A percentile compares a stretch with the other conserved stretches of the same genome.
phyloP scores from a whole-genome alignment of 2,888 invertebrate genomes.

The Polietes domitor region DNA sequence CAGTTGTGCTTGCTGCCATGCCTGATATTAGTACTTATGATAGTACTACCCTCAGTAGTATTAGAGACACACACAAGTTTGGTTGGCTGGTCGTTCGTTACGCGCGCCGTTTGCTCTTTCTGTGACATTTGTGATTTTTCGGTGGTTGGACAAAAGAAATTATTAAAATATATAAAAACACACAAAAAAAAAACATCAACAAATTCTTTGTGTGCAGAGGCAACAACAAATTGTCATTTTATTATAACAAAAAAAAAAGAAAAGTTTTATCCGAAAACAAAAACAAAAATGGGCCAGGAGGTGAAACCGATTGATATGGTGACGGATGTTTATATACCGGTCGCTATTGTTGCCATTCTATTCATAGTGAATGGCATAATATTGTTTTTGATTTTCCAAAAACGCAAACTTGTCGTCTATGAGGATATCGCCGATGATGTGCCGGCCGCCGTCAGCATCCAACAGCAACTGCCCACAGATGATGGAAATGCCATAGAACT shows the following conservation, averaged over 20 bases:
- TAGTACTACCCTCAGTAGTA: constrained; percentile 55
- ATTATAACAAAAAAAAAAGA: background rate
- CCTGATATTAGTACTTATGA: constrained; percentile 30
- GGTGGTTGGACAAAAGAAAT: constrained; percentile 31
- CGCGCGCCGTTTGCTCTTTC: constrained; percentile 15
- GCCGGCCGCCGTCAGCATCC: constrained; percentile 37
- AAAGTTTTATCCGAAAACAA: background rate
- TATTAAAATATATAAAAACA: constrained; percentile 28
- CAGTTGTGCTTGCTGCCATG: background rate
- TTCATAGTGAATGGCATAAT: constrained; percentile 73
- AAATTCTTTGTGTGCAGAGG: constrained; percentile 6
- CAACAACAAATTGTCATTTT: constrained; percentile 2
- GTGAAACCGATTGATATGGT: constrained; percentile 68
- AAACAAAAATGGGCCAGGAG: constrained; percentile 49
- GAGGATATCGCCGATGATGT: constrained; percentile 56
- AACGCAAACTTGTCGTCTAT: constrained; percentile 69
- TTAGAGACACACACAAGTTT: constrained; percentile 55
- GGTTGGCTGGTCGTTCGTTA: constrained; percentile 53
- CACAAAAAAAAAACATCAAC: background rate
- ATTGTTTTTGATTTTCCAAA: constrained; percentile 71
- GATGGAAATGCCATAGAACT: constrained; percentile 72
- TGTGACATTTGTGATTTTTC: constrained; percentile 30
- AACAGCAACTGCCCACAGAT: constrained; percentile 33
- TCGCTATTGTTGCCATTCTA: constrained; percentile 68
- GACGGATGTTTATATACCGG: constrained; percentile 73